phyloP scores from a whole-genome alignment of 1,140 invertebrate species.

The Eupristina koningsbergeri region DNA sequence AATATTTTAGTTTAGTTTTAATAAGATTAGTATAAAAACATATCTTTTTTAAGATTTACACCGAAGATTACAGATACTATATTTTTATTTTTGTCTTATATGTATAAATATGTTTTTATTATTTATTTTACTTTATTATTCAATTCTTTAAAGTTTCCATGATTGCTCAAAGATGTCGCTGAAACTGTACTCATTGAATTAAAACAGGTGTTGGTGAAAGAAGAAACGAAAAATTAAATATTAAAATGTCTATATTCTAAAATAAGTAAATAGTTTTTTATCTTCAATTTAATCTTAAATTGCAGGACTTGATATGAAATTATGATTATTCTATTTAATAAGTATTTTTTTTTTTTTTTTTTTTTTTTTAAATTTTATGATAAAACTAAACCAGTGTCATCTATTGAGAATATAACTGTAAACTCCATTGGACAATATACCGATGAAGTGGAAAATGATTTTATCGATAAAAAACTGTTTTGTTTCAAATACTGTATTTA shows the following conservation, averaged over 20 bases:
- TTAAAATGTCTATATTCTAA: not conserved
- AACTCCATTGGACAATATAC: not conserved
- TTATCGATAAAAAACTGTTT: constrained; percentile 41
- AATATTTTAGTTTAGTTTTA: no score
- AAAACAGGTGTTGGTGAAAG: not conserved
- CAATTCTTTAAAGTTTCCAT: constrained; percentile 1
- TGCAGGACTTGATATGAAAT: not conserved
- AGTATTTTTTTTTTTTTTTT: no score
- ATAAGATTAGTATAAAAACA: no score
- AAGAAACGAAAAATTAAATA: not conserved
- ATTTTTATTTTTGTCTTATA: no score
- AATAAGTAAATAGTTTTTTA: not conserved
- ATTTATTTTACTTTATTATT: not conserved
- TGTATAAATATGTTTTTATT: no score
- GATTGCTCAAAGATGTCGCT: constrained; percentile 43
- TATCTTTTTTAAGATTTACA: no score
- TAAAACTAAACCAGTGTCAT: not conserved
- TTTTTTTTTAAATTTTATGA: no score
- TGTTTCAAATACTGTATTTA: not conserved
- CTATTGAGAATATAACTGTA: not conserved
- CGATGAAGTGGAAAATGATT: constrained; percentile 21
- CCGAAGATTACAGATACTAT: no score
- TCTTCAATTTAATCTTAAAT: not conserved
- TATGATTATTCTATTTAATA: not conserved
- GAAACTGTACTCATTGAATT: not conserved